A percentile compares a stretch with the other conserved stretches of the same genome.
Conservation (phyloP, 2,888 invertebrate species). For the Ormyrus labotus region DNA sequence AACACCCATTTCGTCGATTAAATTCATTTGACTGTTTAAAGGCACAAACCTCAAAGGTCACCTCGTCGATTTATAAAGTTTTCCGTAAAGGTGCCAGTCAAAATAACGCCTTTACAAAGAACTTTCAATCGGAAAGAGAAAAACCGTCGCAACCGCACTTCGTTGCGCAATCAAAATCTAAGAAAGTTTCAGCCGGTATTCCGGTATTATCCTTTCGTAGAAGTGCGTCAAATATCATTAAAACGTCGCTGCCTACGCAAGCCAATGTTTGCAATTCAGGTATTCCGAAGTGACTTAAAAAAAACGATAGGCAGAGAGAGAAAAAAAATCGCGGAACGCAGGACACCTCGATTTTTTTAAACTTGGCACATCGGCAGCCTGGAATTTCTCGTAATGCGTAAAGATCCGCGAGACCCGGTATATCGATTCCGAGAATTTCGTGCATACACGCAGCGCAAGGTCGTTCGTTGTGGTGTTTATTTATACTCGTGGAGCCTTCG, state of each 20-base stretch:
- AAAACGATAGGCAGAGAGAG: not conserved
- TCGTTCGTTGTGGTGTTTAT: conserved; percentile 18
- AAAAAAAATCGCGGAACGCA: conserved; percentile 18
- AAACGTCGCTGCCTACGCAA: conserved; percentile 10
- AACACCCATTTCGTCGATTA: too few relatives aligned
- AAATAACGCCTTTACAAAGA: not conserved
- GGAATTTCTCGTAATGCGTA: conserved; percentile 32
- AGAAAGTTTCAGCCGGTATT: conserved; percentile 38
- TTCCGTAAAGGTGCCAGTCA: too few relatives aligned
- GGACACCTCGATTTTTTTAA: conserved; percentile 3
- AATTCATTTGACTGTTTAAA: too few relatives aligned
- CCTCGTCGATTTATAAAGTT: too few relatives aligned
- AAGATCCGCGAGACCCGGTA: conserved; percentile 21
- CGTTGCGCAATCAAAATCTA: conserved; percentile 52
- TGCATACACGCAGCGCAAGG: conserved; percentile 32
- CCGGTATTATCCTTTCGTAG: conserved; percentile 41
- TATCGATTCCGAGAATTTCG: conserved; percentile 43
- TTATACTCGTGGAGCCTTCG: too few relatives aligned
- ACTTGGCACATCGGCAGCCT: conserved; percentile 17
- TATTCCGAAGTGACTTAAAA: conserved; percentile 12
- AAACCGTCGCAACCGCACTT: conserved; percentile 24
- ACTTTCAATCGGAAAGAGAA: not conserved
- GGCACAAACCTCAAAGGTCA: too few relatives aligned
- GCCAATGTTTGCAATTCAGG: conserved; percentile 41
- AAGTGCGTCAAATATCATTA: conserved; percentile 34